Evolutionary conservation across 2,113 vertebrate species (phyloP).

Genomic region (Perca schrenkii): DNA sequence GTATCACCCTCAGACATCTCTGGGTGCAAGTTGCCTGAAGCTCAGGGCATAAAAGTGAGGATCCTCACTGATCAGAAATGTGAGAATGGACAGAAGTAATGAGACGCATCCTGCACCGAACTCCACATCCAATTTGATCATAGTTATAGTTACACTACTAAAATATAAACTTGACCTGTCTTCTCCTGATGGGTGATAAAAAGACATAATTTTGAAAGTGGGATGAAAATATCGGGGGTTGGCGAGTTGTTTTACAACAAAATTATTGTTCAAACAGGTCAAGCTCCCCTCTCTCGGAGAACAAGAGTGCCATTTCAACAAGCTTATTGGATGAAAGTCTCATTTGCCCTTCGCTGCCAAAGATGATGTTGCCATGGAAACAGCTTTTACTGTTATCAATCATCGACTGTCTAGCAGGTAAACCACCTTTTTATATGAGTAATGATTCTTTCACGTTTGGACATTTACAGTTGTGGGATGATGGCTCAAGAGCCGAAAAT

Average conservation of each 20-base stretch:
- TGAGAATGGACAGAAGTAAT: slow-evolving; percentile 26
- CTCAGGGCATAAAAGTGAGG: slow-evolving; percentile 49
- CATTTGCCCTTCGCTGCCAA: slow-evolving; percentile 85
- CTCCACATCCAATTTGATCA: neutral
- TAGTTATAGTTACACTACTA: neutral
- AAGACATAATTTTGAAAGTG: neutral
- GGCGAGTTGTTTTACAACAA: slow-evolving; percentile 50
- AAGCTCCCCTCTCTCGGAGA: slow-evolving; percentile 79
- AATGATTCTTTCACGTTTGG: slow-evolving; percentile 72
- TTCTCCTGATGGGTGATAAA: slow-evolving; percentile 13
- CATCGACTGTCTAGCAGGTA: slow-evolving; percentile 93
- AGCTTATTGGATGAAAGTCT: slow-evolving; percentile 84
- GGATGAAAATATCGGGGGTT: slow-evolving; percentile 14
- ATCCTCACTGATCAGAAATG: slow-evolving; percentile 44
- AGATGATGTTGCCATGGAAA: slow-evolving; percentile 95
- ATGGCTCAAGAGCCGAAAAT: slow-evolving; percentile 57
- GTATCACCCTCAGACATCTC: slow-evolving; percentile 68
- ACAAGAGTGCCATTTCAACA: slow-evolving; percentile 77
- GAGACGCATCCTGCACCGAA: slow-evolving; percentile 11
- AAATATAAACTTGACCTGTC: neutral
- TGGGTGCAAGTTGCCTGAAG: slow-evolving; percentile 52
- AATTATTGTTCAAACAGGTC: slow-evolving; percentile 85
- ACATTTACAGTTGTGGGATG: slow-evolving; percentile 67
- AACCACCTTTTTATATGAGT: slow-evolving; percentile 71
- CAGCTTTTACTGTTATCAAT: slow-evolving; percentile 90